Evolutionary conservation across 2,888 invertebrate species (phyloP).

Genomic region (Crepidodera aurea): DNA sequence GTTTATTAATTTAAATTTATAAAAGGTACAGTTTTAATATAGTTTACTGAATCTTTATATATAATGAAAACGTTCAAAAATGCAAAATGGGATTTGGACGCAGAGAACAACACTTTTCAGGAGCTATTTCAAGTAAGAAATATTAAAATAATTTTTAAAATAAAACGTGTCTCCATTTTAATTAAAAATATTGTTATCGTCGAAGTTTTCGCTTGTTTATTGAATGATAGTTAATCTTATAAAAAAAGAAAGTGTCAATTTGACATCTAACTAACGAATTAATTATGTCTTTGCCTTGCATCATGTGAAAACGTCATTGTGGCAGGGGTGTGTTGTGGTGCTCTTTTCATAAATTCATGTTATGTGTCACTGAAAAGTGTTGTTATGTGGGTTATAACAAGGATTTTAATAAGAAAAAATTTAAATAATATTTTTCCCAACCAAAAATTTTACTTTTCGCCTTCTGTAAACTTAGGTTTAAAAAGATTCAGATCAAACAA

Average conservation of each 20-base stretch:
- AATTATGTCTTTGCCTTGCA: not conserved
- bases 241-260: too few relatives aligned
- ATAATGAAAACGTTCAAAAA: constrained; percentile 34
- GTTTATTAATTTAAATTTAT: too few relatives aligned
- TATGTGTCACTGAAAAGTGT: constrained; percentile 6
- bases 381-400: constrained; percentile 22
- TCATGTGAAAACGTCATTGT: not conserved
- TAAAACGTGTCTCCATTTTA: not conserved
- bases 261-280: too few relatives aligned
- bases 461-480: not conserved
- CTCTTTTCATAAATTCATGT: constrained; percentile 28
- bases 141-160: too few relatives aligned
- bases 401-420: constrained; percentile 21
- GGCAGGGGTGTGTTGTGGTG: constrained; percentile 1
- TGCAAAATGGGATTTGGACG: constrained; percentile 43
- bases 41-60: too few relatives aligned
- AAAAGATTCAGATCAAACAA: constrained; percentile 15
- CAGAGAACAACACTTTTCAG: constrained; percentile 37
- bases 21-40: too few relatives aligned
- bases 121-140: constrained; percentile 45
- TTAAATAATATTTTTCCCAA: constrained; percentile 14
- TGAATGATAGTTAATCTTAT: too few relatives aligned
- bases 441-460: constrained; percentile 2
- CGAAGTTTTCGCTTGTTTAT: too few relatives aligned
- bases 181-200: too few relatives aligned